Conservation (phyloP, 2,888 invertebrate genomes). For the Euzetes globulus region DNA sequence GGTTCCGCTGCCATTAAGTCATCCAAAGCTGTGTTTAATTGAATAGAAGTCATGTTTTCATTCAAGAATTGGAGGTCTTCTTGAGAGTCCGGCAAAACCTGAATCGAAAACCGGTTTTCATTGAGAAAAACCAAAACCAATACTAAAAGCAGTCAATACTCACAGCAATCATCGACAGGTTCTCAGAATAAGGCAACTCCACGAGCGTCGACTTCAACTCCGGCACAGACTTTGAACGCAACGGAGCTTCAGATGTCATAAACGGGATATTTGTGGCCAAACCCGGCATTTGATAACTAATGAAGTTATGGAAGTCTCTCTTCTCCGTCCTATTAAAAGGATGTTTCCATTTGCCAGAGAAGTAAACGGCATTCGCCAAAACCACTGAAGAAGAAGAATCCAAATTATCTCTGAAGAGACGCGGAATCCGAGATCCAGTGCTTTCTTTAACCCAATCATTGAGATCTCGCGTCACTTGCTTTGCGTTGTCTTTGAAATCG, state of each 20-base stretch:
- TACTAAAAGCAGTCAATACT: too few species aligned
- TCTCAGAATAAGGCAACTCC: neutral
- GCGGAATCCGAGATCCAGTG: neutral
- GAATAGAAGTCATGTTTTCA: neutral
- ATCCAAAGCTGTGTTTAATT: neutral
- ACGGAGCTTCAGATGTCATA: neutral
- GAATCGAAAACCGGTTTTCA: neutral
- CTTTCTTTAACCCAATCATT: neutral
- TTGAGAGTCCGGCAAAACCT: neutral
- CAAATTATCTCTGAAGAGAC: neutral
- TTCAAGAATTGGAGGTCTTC: neutral
- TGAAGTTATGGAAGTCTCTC: neutral
- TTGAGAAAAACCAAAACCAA: too few species aligned
- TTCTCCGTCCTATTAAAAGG: too few species aligned
- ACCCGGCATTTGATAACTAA: neutral
- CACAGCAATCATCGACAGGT: neutral
- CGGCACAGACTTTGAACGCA: neutral
- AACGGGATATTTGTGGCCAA: neutral
- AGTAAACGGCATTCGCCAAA: too few species aligned
- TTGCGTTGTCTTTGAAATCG: too few species aligned
- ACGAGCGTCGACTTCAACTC: neutral
- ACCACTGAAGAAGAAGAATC: too few species aligned
- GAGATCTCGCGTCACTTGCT: too few species aligned
- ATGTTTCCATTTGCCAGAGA: too few species aligned
- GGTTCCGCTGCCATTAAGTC: neutral